These are phyloP conservation scores for Thecocarcelia acutangulata DNA, from an alignment of 2,888 invertebrate species.

Conservation along the genomic window DNA sequence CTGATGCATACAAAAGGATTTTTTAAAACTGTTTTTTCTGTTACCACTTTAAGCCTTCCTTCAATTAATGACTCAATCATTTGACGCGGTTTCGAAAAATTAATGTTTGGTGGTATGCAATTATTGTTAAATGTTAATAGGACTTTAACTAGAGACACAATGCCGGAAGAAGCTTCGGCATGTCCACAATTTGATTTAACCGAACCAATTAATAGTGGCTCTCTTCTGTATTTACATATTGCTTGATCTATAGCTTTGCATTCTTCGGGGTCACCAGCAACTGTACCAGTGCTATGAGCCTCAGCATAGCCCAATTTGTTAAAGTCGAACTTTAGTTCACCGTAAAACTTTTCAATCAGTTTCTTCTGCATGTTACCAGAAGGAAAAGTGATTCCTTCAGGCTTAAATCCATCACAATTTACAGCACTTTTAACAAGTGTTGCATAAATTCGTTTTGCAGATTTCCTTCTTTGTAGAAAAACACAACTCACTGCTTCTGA, in stretches of 20 bases:
- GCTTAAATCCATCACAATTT: slow-evolving; percentile 90
- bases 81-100: slow-evolving; percentile 86
- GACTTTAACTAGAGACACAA: slow-evolving; percentile 91
- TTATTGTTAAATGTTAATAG: slow-evolving; percentile 91
- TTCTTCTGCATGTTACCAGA: slow-evolving; percentile 85
- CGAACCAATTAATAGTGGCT: slow-evolving; percentile 91
- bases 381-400: slow-evolving; percentile 87
- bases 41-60: slow-evolving; percentile 87
- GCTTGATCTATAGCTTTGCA: slow-evolving; percentile 90
- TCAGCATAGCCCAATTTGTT: slow-evolving; percentile 88
- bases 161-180: slow-evolving; percentile 91
- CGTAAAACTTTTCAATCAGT: slow-evolving; percentile 85
- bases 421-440: slow-evolving; percentile 89
- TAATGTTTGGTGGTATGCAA: slow-evolving; percentile 92
- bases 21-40: slow-evolving; percentile 86
- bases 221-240: slow-evolving; percentile 87
- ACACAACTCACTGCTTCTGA: slow-evolving; percentile 89
- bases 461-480: slow-evolving; percentile 87
- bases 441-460: slow-evolving; percentile 86
- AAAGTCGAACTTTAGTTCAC: slow-evolving; percentile 88
- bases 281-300: slow-evolving; percentile 92
- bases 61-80: slow-evolving; percentile 84
- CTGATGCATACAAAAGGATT: slow-evolving; percentile 91
- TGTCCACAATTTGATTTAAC: slow-evolving; percentile 97
- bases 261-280: slow-evolving; percentile 96